Conservation (phyloP, 2,888 invertebrate genomes). For the Plutella xylostella region DNA sequence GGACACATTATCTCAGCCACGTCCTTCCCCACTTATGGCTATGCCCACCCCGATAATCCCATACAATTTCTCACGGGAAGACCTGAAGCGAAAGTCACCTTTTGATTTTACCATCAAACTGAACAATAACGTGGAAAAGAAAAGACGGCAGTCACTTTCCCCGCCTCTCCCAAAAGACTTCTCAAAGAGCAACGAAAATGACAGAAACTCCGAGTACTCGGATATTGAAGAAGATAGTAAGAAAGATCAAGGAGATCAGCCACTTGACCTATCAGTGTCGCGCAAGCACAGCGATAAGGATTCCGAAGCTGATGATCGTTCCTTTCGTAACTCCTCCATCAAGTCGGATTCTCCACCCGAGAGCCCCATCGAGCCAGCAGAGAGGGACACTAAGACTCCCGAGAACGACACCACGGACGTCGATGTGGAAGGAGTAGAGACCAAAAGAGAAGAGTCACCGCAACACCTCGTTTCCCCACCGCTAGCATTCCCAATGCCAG, state of each 20-base stretch:
- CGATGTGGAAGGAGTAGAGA: conserved; percentile 65
- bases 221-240: conserved; percentile 44
- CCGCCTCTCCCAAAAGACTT: conserved; percentile 26
- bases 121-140: conserved; percentile 40
- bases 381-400: conserved; percentile 48
- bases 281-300: conserved; percentile 62
- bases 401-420: conserved; percentile 67
- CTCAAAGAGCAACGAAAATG: conserved; percentile 36
- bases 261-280: conserved; percentile 79
- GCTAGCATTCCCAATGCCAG: conserved; percentile 85
- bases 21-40: conserved; percentile 76
- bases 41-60: conserved; percentile 43
- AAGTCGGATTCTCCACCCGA: conserved; percentile 61
- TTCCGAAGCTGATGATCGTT: conserved; percentile 48
- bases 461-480: conserved; percentile 58
- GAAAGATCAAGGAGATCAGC: conserved; percentile 72
- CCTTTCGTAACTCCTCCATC: conserved; percentile 48
- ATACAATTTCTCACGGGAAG: conserved; percentile 43
- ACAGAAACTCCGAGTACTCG: conserved; percentile 43
- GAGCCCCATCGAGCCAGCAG: conserved; percentile 39
- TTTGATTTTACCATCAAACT: conserved; percentile 44
- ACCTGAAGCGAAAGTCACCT: conserved; percentile 45
- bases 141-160: conserved; percentile 32
- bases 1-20: conserved; percentile 72
- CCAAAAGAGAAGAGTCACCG: conserved; percentile 53